Conservation (phyloP, 2,797 vertebrate species). For the Helicolenus hilgendorfi region DNA sequence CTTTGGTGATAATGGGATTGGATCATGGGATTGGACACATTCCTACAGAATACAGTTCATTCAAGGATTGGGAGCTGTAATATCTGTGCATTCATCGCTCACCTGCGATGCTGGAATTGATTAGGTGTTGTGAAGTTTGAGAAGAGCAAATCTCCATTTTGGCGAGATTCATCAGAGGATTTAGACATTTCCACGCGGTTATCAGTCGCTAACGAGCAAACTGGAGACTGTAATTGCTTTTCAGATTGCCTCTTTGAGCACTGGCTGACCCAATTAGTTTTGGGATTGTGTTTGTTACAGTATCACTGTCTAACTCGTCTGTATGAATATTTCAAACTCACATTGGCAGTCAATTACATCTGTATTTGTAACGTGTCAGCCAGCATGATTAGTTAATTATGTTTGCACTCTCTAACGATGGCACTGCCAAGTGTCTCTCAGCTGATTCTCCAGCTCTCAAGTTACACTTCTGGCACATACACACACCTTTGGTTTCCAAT, state of each 20-base stretch:
- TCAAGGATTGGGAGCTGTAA: conserved; percentile 33
- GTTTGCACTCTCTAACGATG: conserved; percentile 70
- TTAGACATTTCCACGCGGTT: conserved; percentile 59
- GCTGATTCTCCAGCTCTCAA: conserved; percentile 21
- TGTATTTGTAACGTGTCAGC: conserved; percentile 81
- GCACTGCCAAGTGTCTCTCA: conserved; percentile 45
- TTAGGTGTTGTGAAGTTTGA: conserved; percentile 57
- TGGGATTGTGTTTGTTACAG: conserved; percentile 80
- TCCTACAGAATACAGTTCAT: conserved; percentile 20
- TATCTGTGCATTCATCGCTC: conserved; percentile 35
- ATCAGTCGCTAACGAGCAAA: conserved; percentile 70
- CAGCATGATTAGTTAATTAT: conserved; percentile 83
- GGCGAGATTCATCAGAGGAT: conserved; percentile 51
- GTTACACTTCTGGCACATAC: neutral
- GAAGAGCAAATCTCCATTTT: conserved; percentile 55
- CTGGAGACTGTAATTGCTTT: conserved; percentile 82
- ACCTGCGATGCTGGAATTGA: conserved; percentile 64
- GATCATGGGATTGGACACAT: conserved; percentile 59
- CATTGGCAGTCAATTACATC: conserved; percentile 83
- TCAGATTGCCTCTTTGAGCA: conserved; percentile 81
- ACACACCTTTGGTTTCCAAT: conserved; percentile 18
- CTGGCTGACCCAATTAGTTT: conserved; percentile 85
- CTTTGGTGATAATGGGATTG: conserved; percentile 69
- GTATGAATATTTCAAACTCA: conserved; percentile 83
- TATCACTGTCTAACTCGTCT: conserved; percentile 75